Evolutionary conservation across 2,113 vertebrate genomes (phyloP), one percentile per base, ranked within the genome.

Genomic region (Melanostigma gelatinosum): DNA sequence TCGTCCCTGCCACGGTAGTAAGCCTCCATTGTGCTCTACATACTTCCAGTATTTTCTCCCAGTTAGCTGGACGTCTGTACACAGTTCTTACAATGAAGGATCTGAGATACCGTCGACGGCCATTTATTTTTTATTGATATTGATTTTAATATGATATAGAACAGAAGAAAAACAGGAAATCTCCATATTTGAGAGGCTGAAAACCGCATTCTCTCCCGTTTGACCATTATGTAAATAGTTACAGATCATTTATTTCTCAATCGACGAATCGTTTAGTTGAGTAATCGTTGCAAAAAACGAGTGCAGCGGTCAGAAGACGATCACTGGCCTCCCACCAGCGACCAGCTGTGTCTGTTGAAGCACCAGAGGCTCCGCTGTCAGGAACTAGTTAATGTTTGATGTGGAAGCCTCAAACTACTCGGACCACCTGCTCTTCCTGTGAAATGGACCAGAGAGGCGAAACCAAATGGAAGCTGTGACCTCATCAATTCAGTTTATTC

Each of bases 1-100:
- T 52, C 90, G 96, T 16, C 96, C 96, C 61, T 97, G 96, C 78
- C 96, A 96, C 94, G 95, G 96, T 96, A 95, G 34, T 20, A 63
- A 63, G 24, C 58, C 75, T 72, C 27, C 22, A 29, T 24, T 16
- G 8, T 50, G 15, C 34, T 48, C 61, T 2, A 27, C 29, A 15
- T 13, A 8, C 36, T 27, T 42, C 4, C 36, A 38, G 12, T 58
- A 27, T 38, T 74, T 75, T 44, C 16, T 32, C 38, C 29, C 44
- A 38, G 22, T 64, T 70, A 27, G 18, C 57, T 46, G 4, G 20
- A 65, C 60, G 34, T 58, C 12, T 2, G 0, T 40, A 10, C 36
- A 4, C 15, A 62, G 18, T 34, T 66, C 10, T 32, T 3, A 27
- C 57, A 11, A 32, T 0, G 4, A 72, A 10, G 44, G 15, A 7